Base-by-base conservation (phyloP, 2,797 vertebrate species). In the Sebastes matsubarae region DNA sequence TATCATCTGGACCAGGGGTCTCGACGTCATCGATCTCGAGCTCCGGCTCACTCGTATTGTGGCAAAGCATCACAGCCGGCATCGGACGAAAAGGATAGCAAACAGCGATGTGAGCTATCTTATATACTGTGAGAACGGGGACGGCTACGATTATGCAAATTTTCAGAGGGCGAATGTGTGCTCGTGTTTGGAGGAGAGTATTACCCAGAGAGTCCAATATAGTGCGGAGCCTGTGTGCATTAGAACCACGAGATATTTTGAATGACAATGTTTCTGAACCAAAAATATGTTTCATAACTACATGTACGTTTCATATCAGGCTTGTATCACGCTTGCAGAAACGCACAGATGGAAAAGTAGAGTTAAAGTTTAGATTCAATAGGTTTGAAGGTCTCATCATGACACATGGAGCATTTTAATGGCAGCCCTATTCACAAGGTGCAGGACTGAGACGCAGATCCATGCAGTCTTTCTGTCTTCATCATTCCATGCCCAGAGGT, bases 401-500 rank as follows among this genome's bases (percentile, higher is more conserved):
- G 61, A 70, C 38, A 75, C 42, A 59, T 78, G 82, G 77, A 27
- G 55, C 77, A 83, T 88, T 75, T 79, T 77, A 83, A 84, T 75
- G 55, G 65, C 59, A 74, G 46, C 55, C 8, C 66, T 82, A 74
- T 91, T 93, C 83, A 90, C 58, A 81, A 29, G 50, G 84, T 81
- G 36, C 79, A 90, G 80, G 84, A 81, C 76, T 86, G 55, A 81
- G 74, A 90, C 73, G 32, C 72, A 85, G 79, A 90, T 90, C 82
- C 80, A 83, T 77, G 83, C 88, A 88, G 86, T 75, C 74, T 80
- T 83, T 88, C 76, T 79, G 61, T 89, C 81, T 88, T 89, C 81
- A 84, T 88, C 82, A 81, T 85, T 91, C 77, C 69, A 63, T 87
- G 83, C 83, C 89, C 74, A 84, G 76, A 89, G 81, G 84, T 92